phyloP scores from a whole-genome alignment of 2,888 invertebrate genomes.

The Trissoscelio sp. region DNA sequence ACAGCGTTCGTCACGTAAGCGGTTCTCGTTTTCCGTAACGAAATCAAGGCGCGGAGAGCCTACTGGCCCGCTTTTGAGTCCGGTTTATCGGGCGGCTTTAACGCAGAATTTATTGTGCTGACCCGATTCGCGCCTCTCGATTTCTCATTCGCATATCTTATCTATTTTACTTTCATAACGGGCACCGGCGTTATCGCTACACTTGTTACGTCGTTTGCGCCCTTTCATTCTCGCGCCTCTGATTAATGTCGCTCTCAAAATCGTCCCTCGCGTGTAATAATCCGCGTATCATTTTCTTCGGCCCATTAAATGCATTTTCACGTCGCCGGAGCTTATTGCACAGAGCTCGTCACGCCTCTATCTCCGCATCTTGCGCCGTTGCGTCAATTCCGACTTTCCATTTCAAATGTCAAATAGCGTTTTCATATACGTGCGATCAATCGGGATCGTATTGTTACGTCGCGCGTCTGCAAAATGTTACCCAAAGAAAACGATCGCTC shows the following conservation, averaged over 20 bases:
- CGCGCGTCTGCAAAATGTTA: conserved; percentile 38
- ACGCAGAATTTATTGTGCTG: conserved; percentile 65
- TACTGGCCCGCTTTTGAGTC: conserved; percentile 67
- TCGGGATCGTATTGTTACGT: conserved; percentile 35
- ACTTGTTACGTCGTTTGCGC: conserved; percentile 44
- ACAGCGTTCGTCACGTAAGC: conserved; percentile 55
- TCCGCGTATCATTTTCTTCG: conserved; percentile 8
- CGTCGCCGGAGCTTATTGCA: conserved; percentile 7
- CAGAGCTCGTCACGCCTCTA: neutral
- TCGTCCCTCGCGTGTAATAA: neutral
- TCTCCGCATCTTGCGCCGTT: neutral
- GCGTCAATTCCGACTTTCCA: conserved; percentile 54
- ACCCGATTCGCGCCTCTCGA: conserved; percentile 65
- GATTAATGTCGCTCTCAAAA: conserved; percentile 23
- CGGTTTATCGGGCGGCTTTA: conserved; percentile 38
- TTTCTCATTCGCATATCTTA: conserved; percentile 62
- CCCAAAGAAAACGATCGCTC: conserved; percentile 33
- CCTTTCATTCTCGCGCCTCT: conserved; percentile 36
- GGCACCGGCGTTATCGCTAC: conserved; percentile 41
- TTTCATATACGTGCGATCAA: no score
- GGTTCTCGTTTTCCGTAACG: conserved; percentile 63
- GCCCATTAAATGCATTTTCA: conserved; percentile 9
- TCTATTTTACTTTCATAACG: conserved; percentile 64
- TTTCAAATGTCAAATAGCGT: conserved; percentile 57
- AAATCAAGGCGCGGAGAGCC: conserved; percentile 64